These are phyloP conservation scores for Zingel zingel DNA, from an alignment of 2,113 vertebrate genomes.

Conservation along the genomic window DNA sequence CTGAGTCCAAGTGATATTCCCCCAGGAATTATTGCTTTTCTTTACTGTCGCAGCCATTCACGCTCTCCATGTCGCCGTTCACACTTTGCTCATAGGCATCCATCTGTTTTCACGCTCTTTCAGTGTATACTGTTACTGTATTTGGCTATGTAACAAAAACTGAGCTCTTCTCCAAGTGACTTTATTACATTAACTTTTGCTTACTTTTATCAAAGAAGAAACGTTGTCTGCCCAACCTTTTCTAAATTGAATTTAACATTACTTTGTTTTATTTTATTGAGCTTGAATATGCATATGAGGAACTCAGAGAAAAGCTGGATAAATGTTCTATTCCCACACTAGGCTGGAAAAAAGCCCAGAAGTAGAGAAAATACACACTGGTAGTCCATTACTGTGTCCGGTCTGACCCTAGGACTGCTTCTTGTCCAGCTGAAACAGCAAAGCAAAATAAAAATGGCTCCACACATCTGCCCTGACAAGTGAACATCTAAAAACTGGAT, in stretches of 20 bases:
- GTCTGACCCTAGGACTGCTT: background rate
- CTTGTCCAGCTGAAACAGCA: background rate
- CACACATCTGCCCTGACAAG: background rate
- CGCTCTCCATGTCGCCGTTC: background rate
- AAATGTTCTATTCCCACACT: slow-evolving; percentile 19
- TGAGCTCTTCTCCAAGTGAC: background rate
- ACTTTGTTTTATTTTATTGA: slow-evolving; percentile 5
- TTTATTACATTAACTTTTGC: slow-evolving; percentile 15
- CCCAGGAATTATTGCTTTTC: background rate
- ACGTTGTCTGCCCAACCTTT: background rate
- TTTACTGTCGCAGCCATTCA: background rate
- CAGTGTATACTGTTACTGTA: background rate
- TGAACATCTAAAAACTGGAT: background rate
- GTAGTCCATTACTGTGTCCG: slow-evolving; percentile 9
- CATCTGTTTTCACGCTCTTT: slow-evolving; percentile 5
- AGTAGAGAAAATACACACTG: background rate
- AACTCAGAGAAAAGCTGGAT: background rate
- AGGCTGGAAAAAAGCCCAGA: background rate
- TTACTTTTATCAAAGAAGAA: slow-evolving; percentile 1
- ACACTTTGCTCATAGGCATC: slow-evolving; percentile 13
- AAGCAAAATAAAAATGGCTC: background rate
- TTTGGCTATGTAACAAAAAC: background rate
- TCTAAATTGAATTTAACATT: slow-evolving; percentile 12
- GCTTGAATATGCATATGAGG: slow-evolving; percentile 10
- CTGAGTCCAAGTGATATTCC: background rate